These are phyloP conservation scores for Glandiceps talaboti DNA, from an alignment of 53 echinoderm and acorn worm genomes.

Conservation along the genomic window DNA sequence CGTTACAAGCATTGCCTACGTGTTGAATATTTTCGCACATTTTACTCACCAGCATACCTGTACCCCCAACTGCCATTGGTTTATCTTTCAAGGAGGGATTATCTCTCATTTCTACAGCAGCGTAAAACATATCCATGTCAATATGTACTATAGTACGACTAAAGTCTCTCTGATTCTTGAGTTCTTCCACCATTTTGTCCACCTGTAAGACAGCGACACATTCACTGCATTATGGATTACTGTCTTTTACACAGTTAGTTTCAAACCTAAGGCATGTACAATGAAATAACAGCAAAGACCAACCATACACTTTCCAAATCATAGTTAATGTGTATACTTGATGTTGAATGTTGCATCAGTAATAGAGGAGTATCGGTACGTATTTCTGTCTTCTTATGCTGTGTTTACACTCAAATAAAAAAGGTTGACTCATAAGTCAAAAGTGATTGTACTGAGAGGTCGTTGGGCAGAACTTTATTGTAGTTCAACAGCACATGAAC, in stretches of 20 bases:
- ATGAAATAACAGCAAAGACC: background rate
- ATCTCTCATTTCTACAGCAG: conserved; percentile 82
- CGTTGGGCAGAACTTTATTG: no score
- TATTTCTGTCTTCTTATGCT: no score
- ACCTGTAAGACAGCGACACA: conserved; percentile 50
- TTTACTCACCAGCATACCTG: conserved; percentile 64
- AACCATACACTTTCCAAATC: background rate
- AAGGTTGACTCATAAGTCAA: no score
- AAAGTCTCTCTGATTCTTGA: conserved; percentile 54
- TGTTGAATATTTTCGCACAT: no score
- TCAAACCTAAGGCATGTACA: background rate
- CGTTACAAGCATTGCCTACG: no score
- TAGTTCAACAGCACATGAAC: no score
- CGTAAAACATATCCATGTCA: conserved; percentile 97
- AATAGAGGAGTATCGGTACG: no score
- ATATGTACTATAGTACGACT: conserved; percentile 70
- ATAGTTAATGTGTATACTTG: background rate
- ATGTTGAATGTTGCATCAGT: background rate
- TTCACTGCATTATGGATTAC: no score
- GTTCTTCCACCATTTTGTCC: conserved; percentile 42
- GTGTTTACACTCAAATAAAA: no score
- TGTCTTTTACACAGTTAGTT: background rate
- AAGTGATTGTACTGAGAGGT: no score
- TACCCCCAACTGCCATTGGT: conserved; percentile 80
- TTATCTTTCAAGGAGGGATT: conserved; percentile 59